Base-by-base conservation (phyloP, 2,888 invertebrate species). In the Papilio demoleus region DNA sequence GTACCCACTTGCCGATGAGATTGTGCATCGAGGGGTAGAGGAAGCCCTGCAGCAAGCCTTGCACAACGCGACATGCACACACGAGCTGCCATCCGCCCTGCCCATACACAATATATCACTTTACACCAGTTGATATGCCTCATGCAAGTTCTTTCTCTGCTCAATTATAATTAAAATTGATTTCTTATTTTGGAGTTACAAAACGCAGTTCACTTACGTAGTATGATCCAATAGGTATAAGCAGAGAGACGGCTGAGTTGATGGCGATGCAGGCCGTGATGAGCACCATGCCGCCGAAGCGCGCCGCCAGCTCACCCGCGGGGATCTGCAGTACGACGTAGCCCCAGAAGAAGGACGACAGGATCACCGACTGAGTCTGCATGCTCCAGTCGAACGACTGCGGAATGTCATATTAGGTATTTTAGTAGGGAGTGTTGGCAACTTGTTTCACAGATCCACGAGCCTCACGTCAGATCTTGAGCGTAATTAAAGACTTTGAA, bases 31-130 rank as follows among this genome's bases (percentile, higher is more conserved):
- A 94, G 0, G 96, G 96, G 76, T 94, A 94, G 11, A 96, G 88
- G 68, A 95, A 94, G 0, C 95, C 95, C 87, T 97, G 96, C 0
- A 94, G 89, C 5, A 97, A 86, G 0, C 98, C 98, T 82, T 96
- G 95, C 0, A 95, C 73, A 0, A 96, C 94, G 53, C 98, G 93
- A 68, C 95, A 93, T 0, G 88, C 92, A 76, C 96, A 95, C 0
- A 96, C 91, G 2, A 94, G 89, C 65, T 93, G 83, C 92, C 95
- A 95, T 14, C 94, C 95, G 2, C 94, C 94, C 78, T 93, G 80
- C 1, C 0, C n/a, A 53, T 9, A 40, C 1, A 53, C 19, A 12
- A 11, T 24, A 2, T 1, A 31, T 45, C 4, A 17, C 14, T 45
- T 31, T 22, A 3, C 6, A 19, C 19, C 2, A 22, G 2, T 17